Evolutionary conservation across 2,888 invertebrate species (phyloP).

Genomic region (Steinernema carpocapsae): DNA sequence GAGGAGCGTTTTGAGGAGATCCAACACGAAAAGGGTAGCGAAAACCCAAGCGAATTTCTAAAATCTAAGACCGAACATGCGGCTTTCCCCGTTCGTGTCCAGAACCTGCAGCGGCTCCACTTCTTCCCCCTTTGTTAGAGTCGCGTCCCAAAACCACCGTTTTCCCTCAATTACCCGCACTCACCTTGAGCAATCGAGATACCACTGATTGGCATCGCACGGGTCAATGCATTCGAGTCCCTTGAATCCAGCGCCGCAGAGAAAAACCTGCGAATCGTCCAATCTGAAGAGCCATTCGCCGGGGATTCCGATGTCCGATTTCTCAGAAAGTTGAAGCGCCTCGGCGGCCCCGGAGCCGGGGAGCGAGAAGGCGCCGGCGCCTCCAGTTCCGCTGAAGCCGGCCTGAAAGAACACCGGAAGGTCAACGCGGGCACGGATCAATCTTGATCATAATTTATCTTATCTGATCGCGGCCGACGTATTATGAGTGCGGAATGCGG

Average conservation of each 20-base stretch:
- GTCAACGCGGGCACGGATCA: conserved; percentile 20
- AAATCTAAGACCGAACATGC: too few relatives aligned
- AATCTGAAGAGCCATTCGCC: conserved; percentile 69
- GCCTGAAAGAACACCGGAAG: conserved; percentile 46
- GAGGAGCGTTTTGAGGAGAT: too few relatives aligned
- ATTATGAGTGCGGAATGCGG: not conserved
- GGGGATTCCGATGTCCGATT: conserved; percentile 69
- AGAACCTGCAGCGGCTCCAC: too few relatives aligned
- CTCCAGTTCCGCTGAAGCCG: conserved; percentile 49
- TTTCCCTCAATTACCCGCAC: conserved; percentile 6
- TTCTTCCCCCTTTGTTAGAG: too few relatives aligned
- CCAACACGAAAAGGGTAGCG: too few relatives aligned
- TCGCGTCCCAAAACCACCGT: too few relatives aligned
- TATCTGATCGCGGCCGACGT: conserved; percentile 10
- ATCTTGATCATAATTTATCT: not conserved
- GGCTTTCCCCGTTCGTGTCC: too few relatives aligned
- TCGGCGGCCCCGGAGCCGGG: conserved; percentile 66
- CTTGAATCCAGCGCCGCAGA: conserved; percentile 69
- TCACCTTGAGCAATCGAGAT: conserved; percentile 47
- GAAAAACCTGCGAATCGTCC: conserved; percentile 60
- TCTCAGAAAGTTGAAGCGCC: conserved; percentile 59
- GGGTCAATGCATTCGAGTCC: conserved; percentile 68
- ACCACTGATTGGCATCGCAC: conserved; percentile 52
- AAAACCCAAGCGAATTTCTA: too few relatives aligned
- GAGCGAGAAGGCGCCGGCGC: conserved; percentile 52